Conservation (phyloP, 2,797 vertebrate genomes). For the Apodemus agrarius region DNA sequence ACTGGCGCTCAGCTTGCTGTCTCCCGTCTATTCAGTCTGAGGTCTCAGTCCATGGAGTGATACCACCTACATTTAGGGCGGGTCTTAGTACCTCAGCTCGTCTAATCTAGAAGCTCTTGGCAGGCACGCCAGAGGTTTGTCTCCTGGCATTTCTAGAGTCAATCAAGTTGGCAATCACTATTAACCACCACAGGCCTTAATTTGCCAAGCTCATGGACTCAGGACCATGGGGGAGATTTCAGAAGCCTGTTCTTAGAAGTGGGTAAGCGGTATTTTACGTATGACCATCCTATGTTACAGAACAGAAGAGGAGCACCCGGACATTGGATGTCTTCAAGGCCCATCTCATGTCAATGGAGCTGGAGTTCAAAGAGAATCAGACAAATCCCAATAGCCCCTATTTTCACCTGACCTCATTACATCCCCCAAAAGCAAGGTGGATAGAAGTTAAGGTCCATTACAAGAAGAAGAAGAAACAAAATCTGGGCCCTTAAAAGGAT, state of each 20-base stretch:
- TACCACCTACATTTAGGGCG: background rate
- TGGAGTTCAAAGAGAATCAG: background rate
- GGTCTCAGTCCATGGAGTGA: background rate
- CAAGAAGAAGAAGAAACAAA: background rate
- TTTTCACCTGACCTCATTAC: background rate
- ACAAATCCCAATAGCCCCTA: background rate
- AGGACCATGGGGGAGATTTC: background rate
- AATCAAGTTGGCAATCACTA: background rate
- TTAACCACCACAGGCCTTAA: background rate
- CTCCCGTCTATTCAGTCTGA: background rate
- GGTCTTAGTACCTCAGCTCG: too few relatives aligned
- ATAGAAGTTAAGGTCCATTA: background rate
- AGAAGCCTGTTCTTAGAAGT: background rate
- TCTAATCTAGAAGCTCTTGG: too few relatives aligned
- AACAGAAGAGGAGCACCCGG: background rate
- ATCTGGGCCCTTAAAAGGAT: background rate
- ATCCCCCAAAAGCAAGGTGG: background rate
- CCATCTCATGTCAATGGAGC: background rate
- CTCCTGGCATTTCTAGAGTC: background rate
- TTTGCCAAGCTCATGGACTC: background rate
- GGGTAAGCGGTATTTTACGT: background rate
- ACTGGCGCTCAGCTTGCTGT: background rate
- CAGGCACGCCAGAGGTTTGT: background rate
- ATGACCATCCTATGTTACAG: background rate
- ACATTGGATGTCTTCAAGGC: background rate